A percentile compares a stretch with the other conserved stretches of the same genome.
Evolutionary conservation across 2,888 invertebrate species (phyloP).

Genomic region (Drosophila yooni): DNA sequence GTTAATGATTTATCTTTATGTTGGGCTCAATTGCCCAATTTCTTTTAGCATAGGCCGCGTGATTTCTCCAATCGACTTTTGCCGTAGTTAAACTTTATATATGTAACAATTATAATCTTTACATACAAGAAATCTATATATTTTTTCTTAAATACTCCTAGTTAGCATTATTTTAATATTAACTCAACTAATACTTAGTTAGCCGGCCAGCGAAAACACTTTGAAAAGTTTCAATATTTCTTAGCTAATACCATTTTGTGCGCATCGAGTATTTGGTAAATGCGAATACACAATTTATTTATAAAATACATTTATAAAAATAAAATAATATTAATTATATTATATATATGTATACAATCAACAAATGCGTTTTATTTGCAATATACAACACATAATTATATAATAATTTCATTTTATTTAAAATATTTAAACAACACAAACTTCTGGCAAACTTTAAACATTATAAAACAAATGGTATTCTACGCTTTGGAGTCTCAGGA

Average conservation of each 20-base stretch:
- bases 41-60: conserved; percentile 37
- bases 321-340: conserved; percentile 21
- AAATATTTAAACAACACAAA: background rate
- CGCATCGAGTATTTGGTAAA: conserved; percentile 37
- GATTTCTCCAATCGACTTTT: conserved; percentile 45
- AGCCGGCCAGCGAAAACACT: conserved; percentile 12
- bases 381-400: background rate
- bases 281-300: conserved; percentile 39
- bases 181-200: conserved; percentile 26
- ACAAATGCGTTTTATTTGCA: conserved; percentile 5
- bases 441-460: background rate
- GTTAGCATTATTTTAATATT: conserved; percentile 19
- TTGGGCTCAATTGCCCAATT: conserved; percentile 15
- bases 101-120: conserved; percentile 2
- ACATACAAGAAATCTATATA: conserved; percentile 4
- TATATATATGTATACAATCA: background rate
- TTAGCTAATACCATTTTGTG: conserved; percentile 44
- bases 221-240: conserved; percentile 18
- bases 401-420: background rate
- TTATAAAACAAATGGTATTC: background rate
- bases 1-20: conserved; percentile 8
- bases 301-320: conserved; percentile 26
- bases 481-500: background rate
- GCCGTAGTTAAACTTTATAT: conserved; percentile 39
- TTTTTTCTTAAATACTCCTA: conserved; percentile 31